phyloP scores from a whole-genome alignment of 2,888 invertebrate genomes.

The Beris chalybata region DNA sequence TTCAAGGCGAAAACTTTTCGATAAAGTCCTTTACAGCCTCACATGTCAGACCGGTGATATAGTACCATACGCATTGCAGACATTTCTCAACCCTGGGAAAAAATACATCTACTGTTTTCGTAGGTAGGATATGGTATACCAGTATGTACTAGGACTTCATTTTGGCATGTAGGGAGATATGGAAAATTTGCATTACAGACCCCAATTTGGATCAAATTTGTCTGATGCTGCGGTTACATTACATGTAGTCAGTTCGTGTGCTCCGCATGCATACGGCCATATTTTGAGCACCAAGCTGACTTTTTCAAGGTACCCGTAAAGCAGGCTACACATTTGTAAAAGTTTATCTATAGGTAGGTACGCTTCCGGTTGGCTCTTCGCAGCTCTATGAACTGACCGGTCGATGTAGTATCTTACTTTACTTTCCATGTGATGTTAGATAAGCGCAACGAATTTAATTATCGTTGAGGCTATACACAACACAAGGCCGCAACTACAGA shows the following conservation, averaged over 20 bases:
- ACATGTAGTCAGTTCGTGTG: background rate
- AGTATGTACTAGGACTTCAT: background rate
- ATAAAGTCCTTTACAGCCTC: conserved; percentile 21
- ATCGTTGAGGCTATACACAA: background rate
- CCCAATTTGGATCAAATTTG: conserved; percentile 15
- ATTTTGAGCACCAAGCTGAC: conserved; percentile 5
- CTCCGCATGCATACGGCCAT: background rate
- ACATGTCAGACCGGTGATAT: conserved; percentile 25
- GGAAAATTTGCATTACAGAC: conserved; percentile 24
- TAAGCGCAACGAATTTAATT: conserved; percentile 28
- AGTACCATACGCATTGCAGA: conserved; percentile 27
- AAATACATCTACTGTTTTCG: background rate
- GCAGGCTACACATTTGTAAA: background rate
- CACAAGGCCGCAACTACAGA: background rate
- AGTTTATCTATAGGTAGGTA: no score
- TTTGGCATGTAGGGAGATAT: conserved; percentile 12
- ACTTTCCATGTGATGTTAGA: conserved; percentile 22
- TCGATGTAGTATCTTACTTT: conserved; percentile 9
- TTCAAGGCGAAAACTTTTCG: conserved; percentile 1
- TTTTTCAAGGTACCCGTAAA: conserved; percentile 5
- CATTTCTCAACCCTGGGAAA: conserved; percentile 7
- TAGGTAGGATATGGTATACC: background rate
- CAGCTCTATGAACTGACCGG: no score
- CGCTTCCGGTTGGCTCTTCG: no score
- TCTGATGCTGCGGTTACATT: conserved; percentile 18